A percentile compares a stretch with the other conserved stretches of the same genome.
Conservation (phyloP, 2,113 vertebrate species). For the Speoplatyrhinus poulsoni region DNA sequence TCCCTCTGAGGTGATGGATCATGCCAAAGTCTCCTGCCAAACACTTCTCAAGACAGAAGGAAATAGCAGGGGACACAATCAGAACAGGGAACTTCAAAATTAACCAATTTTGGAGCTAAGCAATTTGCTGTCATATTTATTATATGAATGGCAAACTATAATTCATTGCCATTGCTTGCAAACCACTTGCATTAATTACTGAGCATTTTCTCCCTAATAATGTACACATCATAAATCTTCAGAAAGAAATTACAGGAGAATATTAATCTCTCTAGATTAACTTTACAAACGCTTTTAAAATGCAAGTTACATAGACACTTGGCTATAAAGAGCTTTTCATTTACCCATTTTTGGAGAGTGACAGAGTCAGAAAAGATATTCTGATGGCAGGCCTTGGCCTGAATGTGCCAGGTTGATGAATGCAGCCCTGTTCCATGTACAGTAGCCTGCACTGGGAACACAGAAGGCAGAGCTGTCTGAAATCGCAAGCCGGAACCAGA, state of each 20-base stretch:
- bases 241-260: background rate
- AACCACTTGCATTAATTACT: too few species aligned
- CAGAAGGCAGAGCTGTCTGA: background rate
- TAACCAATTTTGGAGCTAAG: background rate
- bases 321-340: background rate
- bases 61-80: too few species aligned
- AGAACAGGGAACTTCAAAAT: background rate
- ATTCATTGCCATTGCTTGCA: too few species aligned
- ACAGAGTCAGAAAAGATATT: background rate
- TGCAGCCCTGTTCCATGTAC: background rate
- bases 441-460: background rate
- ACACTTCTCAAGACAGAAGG: background rate
- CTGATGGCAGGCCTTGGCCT: constrained; percentile 1
- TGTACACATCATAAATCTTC: background rate
- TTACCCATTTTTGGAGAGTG: background rate
- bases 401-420: constrained; percentile 25
- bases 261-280: too few species aligned
- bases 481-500: background rate
- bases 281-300: too few species aligned
- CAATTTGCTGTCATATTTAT: background rate
- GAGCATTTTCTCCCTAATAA: too few species aligned
- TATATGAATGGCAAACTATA: background rate
- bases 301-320: too few species aligned
- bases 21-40: constrained; percentile 2
- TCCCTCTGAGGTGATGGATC: constrained; percentile 6